Evolutionary conservation across 2,113 vertebrate species (phyloP), one percentile per base, ranked within the genome.

Genomic region (Lichenostomus cassidix): DNA sequence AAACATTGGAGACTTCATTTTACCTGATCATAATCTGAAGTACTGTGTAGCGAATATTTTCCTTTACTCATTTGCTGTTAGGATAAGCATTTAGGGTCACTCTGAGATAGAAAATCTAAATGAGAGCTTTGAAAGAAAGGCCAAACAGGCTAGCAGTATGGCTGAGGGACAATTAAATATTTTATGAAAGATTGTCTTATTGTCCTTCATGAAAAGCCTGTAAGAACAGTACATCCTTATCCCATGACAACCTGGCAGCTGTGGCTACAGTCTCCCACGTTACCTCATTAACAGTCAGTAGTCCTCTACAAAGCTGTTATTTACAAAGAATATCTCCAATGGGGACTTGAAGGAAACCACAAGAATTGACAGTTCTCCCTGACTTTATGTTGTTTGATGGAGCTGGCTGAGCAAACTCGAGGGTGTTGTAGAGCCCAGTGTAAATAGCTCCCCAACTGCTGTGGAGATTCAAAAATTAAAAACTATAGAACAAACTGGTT

Each of bases 191-290:
- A 84, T n/a, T 55, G 8, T 49, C 60, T 50, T 50, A 31, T 41
- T 71, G 50, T 63, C 31, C 35, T 50, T 82, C 46, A 15, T 39
- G 42, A 81, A 94, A 89, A 63, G 4, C 12, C 47, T 47, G 3
- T 47, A 71, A 78, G 22, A 76, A 42, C 37, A 87, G 39, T 33
- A 62, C 52, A 42, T 47, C 79, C 35, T 83, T 56, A 68, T 35
- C 65, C 62, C 71, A 37, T 28, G 8, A 94, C 68, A 85, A 42
- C 29, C 19, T 83, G 75, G 58, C 7, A 79, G 25, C 88, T 50
- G 35, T 3, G 0, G 11, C 47, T 71, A 59, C 39, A 31, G 12
- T 42, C 8, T 85, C 53, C 17, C 22, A 52, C 0, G 1, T 71
- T 52, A 35, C 29, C 35, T 64, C 49, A 79, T 39, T 76, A 88